Percentiles rank a stretch among this genome's conserved stretches.
These are phyloP conservation scores for Ctenosaura bakeri DNA, from an alignment of 2,797 vertebrate genomes.

Conservation along the genomic window DNA sequence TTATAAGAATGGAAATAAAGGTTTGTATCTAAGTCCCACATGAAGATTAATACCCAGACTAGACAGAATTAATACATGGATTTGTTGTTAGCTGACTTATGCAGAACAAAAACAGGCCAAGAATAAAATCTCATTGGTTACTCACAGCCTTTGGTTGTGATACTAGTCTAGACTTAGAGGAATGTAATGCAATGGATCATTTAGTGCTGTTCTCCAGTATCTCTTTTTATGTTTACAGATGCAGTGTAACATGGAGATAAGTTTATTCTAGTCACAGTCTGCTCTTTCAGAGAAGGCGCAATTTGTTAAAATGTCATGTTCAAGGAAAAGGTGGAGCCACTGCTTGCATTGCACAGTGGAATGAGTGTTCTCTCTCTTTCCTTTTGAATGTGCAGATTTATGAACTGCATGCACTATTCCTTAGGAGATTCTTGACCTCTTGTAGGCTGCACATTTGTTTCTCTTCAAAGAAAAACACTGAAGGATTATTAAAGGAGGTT, in stretches of 20 bases:
- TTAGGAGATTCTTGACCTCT: constrained; percentile 59
- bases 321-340: constrained; percentile 60
- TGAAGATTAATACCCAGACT: background rate
- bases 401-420: constrained; percentile 58
- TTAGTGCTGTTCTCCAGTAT: background rate
- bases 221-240: background rate
- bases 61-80: too few species aligned
- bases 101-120: background rate
- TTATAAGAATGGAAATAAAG: too few species aligned
- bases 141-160: background rate
- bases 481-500: constrained; percentile 54
- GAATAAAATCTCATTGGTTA: background rate
- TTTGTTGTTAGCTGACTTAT: background rate
- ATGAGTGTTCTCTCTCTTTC: constrained; percentile 20
- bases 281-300: constrained; percentile 48
- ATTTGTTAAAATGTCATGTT: constrained; percentile 68
- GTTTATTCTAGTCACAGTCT: constrained; percentile 36
- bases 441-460: constrained; percentile 54
- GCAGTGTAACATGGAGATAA: background rate
- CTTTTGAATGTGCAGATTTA: constrained; percentile 56
- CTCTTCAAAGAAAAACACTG: constrained; percentile 47
- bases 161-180: background rate
- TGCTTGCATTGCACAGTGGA: constrained; percentile 45
- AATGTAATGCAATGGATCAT: background rate
- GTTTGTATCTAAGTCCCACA: too few species aligned